Evolutionary conservation across 2,888 invertebrate species (phyloP).

Genomic region (Drosophila monieri): DNA sequence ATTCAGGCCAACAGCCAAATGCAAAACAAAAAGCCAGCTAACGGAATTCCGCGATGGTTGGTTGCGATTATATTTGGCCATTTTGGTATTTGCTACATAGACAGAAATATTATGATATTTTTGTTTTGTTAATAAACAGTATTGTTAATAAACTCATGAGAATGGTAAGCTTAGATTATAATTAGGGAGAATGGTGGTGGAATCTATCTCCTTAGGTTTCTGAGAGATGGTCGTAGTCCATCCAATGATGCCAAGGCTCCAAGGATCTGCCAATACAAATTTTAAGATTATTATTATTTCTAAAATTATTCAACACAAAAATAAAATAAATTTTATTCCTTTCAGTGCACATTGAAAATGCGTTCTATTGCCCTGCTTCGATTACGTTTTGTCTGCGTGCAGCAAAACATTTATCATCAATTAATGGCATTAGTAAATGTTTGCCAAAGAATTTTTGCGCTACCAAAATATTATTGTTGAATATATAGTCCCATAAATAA

Average conservation of each 20-base stretch:
- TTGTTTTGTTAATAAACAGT: neutral
- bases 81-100: neutral
- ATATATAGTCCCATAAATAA: conserved; percentile 63
- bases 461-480: conserved; percentile 46
- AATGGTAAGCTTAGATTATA: too few relatives aligned
- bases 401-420: conserved; percentile 53
- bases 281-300: neutral
- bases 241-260: too few relatives aligned
- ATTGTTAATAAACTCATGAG: neutral
- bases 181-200: too few relatives aligned
- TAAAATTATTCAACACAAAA: neutral
- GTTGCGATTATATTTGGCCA: neutral
- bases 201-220: too few relatives aligned
- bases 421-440: conserved; percentile 65
- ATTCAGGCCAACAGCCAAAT: neutral
- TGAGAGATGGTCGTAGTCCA: neutral
- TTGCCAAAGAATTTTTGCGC: conserved; percentile 42
- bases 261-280: too few relatives aligned
- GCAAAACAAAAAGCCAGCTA: conserved; percentile 8
- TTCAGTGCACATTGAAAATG: neutral
- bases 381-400: conserved; percentile 42
- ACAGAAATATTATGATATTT: neutral
- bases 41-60: conserved; percentile 15
- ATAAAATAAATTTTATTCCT: neutral
- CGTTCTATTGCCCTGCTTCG: conserved; percentile 9